A percentile compares a stretch with the other conserved stretches of the same genome.
These are phyloP conservation scores for Tetrapedia diversipes DNA, from an alignment of 2,888 invertebrate species.

Conservation along the genomic window DNA sequence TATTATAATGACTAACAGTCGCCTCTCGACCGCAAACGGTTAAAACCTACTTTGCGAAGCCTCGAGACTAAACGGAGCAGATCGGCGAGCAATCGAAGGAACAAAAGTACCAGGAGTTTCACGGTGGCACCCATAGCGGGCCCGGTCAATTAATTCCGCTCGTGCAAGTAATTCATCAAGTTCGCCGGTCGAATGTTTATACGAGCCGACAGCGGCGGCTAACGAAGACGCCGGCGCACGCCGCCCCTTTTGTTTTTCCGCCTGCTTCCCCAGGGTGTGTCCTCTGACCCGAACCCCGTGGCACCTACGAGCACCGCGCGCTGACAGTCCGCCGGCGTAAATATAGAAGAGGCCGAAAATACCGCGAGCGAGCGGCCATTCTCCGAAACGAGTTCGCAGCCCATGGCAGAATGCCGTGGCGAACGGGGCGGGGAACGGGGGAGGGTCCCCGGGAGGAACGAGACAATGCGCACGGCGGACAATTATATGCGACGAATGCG, in stretches of 20 bases:
- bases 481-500: conserved; percentile 78
- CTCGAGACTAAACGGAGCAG: too few species aligned
- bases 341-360: conserved; percentile 77
- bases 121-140: conserved; percentile 33
- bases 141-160: conserved; percentile 50
- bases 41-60: too few species aligned
- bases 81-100: conserved; percentile 3
- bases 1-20: too few species aligned
- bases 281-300: conserved; percentile 73
- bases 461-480: conserved; percentile 72
- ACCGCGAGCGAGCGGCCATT: conserved; percentile 67
- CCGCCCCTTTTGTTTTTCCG: conserved; percentile 30
- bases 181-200: conserved; percentile 52
- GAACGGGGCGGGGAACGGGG: conserved; percentile 10
- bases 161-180: conserved; percentile 53
- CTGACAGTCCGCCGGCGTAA: conserved; percentile 68
- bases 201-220: conserved; percentile 38
- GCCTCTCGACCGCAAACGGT: too few species aligned
- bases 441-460: conserved; percentile 36
- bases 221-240: conserved; percentile 31
- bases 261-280: conserved; percentile 72
- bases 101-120: conserved; percentile 22
- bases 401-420: conserved; percentile 33
- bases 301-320: conserved; percentile 66
- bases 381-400: conserved; percentile 53